Evolutionary conservation across 2,113 vertebrate genomes (phyloP).

Genomic region (Andinoacara biseriatus): DNA sequence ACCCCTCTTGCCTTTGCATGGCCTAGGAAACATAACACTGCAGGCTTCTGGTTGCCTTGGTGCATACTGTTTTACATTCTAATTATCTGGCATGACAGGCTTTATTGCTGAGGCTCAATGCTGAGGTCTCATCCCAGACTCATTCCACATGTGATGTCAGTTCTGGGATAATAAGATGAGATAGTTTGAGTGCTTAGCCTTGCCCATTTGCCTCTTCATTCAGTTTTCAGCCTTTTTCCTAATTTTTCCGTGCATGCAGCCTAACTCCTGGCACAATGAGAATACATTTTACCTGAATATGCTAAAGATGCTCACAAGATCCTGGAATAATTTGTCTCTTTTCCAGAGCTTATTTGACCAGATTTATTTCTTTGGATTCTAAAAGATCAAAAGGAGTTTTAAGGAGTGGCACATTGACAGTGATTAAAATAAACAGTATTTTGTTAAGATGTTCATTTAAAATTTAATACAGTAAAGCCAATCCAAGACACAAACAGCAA

Average conservation of each 20-base stretch:
- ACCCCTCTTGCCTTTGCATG: slow-evolving; percentile 62
- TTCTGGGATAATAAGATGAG: slow-evolving; percentile 78
- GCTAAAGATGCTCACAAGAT: slow-evolving; percentile 28
- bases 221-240: slow-evolving; percentile 25
- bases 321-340: not conserved
- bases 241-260: slow-evolving; percentile 21
- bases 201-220: slow-evolving; percentile 43
- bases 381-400: slow-evolving; percentile 55
- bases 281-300: slow-evolving; percentile 28
- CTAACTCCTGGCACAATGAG: slow-evolving; percentile 13
- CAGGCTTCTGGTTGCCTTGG: slow-evolving; percentile 67
- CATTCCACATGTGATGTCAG: slow-evolving; percentile 77
- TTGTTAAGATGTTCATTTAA: slow-evolving; percentile 79
- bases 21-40: slow-evolving; percentile 72
- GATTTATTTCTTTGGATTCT: slow-evolving; percentile 49
- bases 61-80: slow-evolving; percentile 80
- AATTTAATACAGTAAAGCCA: slow-evolving; percentile 78
- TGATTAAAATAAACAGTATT: slow-evolving; percentile 79
- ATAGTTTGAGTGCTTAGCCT: slow-evolving; percentile 65
- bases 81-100: slow-evolving; percentile 79
- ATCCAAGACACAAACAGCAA: slow-evolving; percentile 73
- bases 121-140: slow-evolving; percentile 72
- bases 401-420: slow-evolving; percentile 65
- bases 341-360: slow-evolving; percentile 31
- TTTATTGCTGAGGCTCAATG: slow-evolving; percentile 77